Evolutionary conservation across 2,888 invertebrate species (phyloP).

Genomic region (Neuroscelio doddi): DNA sequence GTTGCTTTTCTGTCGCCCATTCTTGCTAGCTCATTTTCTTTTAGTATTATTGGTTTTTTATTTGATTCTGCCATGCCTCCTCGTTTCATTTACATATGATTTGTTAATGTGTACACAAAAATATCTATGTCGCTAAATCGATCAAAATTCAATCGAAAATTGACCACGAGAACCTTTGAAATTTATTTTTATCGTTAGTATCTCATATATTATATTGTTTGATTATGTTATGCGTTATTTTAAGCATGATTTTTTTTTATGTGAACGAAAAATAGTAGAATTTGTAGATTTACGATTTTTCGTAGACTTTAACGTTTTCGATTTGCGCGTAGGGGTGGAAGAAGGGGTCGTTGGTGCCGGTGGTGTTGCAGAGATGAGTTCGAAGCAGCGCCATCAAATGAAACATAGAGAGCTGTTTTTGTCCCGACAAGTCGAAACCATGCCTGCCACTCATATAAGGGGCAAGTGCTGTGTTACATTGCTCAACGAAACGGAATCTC

Average conservation of each 20-base stretch:
- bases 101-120: conserved; percentile 10
- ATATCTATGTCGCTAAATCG: no score
- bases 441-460: conserved; percentile 98
- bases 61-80: conserved; percentile 57
- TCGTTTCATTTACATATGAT: conserved; percentile 51
- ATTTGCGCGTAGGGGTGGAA: conserved; percentile 69
- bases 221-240: conserved; percentile 1
- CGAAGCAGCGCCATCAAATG: conserved; percentile 94
- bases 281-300: neutral
- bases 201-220: no score
- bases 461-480: conserved; percentile 99
- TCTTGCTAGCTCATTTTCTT: conserved; percentile 63
- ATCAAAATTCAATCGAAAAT: no score
- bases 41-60: conserved; percentile 53
- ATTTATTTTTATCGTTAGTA: no score
- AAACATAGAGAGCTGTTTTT: conserved; percentile 98
- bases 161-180: no score
- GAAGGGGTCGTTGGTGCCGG: conserved; percentile 74
- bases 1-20: conserved; percentile 59
- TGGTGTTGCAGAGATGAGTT: conserved; percentile 79
- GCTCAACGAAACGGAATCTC: conserved; percentile 98
- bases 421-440: conserved; percentile 96
- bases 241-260: neutral
- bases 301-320: conserved; percentile 16
- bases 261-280: conserved; percentile 2